Percentiles rank a stretch among this genome's conserved stretches.
phyloP scores from a whole-genome alignment of 2,113 vertebrate genomes.

The Hypocryptadius cinnamomeus region DNA sequence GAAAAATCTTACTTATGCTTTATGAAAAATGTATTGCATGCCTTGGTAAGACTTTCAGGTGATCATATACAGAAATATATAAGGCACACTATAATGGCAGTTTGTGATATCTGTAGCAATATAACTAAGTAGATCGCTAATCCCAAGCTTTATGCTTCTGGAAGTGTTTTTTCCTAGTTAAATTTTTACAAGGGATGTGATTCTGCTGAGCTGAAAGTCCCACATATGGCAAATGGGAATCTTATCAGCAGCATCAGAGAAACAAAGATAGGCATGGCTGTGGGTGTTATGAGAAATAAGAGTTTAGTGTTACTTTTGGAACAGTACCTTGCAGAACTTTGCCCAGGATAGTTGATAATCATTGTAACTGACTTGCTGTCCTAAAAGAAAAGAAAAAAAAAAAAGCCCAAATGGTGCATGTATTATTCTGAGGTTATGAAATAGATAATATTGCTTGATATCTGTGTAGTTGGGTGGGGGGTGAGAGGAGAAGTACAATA shows the following conservation, averaged over 20 bases:
- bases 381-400: constrained; percentile 36
- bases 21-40: neutral
- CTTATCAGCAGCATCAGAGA: neutral
- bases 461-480: neutral
- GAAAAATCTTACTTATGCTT: neutral
- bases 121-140: neutral
- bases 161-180: neutral
- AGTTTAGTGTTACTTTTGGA: neutral
- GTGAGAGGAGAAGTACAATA: neutral
- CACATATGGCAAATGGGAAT: neutral
- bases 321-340: constrained; percentile 89
- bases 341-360: constrained; percentile 91
- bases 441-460: neutral
- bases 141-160: neutral
- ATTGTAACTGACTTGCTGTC: constrained; percentile 75
- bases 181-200: neutral
- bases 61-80: neutral
- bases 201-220: neutral
- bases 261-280: neutral
- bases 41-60: neutral
- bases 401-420: neutral
- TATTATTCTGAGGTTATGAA: neutral
- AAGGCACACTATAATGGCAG: neutral
- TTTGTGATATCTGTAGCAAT: neutral
- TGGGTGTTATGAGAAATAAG: neutral